Conservation (phyloP, 2,113 vertebrate genomes). For the Seriola quinqueradiata region DNA sequence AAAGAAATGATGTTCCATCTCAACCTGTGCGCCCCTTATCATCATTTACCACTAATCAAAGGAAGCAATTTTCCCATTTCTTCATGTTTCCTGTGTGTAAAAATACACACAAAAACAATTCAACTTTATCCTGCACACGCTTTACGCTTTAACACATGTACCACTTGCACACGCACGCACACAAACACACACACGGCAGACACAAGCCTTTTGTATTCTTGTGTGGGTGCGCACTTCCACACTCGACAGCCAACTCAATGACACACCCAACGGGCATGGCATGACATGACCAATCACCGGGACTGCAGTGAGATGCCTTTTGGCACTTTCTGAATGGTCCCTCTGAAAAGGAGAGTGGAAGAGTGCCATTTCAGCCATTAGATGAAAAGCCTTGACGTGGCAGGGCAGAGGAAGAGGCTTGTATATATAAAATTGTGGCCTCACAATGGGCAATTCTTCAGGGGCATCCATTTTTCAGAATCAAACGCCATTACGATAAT, state of each 20-base stretch:
- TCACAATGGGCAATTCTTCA: slow-evolving; percentile 58
- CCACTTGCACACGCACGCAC: neutral
- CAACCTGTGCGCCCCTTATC: no score
- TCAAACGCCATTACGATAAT: slow-evolving; percentile 74
- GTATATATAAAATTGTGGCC: slow-evolving; percentile 70
- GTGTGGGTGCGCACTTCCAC: slow-evolving; percentile 4
- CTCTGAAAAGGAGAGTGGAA: slow-evolving; percentile 62
- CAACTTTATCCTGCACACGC: neutral
- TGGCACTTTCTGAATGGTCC: slow-evolving; percentile 69
- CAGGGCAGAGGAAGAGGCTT: slow-evolving; percentile 54
- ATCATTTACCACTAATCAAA: neutral
- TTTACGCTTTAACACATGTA: neutral
- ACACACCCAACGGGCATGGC: slow-evolving; percentile 45
- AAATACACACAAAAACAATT: neutral
- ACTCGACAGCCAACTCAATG: slow-evolving; percentile 37
- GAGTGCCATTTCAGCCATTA: slow-evolving; percentile 74
- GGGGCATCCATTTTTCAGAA: slow-evolving; percentile 68
- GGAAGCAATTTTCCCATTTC: no score
- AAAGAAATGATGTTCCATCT: neutral
- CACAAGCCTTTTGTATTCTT: slow-evolving; percentile 16
- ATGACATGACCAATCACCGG: slow-evolving; percentile 66
- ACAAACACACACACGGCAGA: slow-evolving; percentile 5
- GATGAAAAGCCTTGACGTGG: slow-evolving; percentile 66
- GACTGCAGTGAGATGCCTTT: slow-evolving; percentile 60
- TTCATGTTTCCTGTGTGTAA: no score